These are phyloP conservation scores for Tetramorium simillimum DNA, from an alignment of 1,140 invertebrate genomes.

Conservation along the genomic window DNA sequence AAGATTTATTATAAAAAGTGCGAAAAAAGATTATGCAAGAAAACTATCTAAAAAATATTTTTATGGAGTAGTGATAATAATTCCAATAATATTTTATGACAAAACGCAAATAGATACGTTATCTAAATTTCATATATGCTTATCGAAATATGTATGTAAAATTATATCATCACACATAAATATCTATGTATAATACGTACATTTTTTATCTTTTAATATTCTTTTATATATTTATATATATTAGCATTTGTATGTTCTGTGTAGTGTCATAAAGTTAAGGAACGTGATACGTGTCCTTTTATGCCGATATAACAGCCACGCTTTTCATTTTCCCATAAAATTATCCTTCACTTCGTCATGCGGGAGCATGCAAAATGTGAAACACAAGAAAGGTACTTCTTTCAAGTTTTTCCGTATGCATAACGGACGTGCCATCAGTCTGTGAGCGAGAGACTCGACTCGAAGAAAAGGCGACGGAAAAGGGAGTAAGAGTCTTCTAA, in stretches of 20 bases:
- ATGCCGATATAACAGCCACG: too few relatives aligned
- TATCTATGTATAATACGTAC: neutral
- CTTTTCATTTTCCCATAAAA: slow-evolving; percentile 12
- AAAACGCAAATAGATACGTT: slow-evolving; percentile 21
- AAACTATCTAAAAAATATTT: neutral
- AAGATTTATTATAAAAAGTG: neutral
- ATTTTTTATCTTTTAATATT: neutral
- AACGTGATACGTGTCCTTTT: neutral
- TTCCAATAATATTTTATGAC: neutral
- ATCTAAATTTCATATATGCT: neutral
- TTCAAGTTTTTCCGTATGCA: slow-evolving; percentile 32
- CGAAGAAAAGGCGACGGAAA: slow-evolving; percentile 21
- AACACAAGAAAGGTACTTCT: neutral
- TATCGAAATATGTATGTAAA: neutral
- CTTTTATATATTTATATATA: neutral
- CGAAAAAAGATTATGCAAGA: neutral
- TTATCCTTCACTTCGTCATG: neutral
- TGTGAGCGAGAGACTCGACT: neutral
- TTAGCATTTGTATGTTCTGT: neutral
- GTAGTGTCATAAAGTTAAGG: neutral
- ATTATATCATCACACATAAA: neutral
- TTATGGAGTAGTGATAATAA: slow-evolving; percentile 13
- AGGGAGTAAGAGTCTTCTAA: neutral
- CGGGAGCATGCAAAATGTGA: neutral
- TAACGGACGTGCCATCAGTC: slow-evolving; percentile 4